Evolutionary conservation across 1,140 invertebrate genomes (phyloP).

Genomic region (Phymorhynchus buccinoides): DNA sequence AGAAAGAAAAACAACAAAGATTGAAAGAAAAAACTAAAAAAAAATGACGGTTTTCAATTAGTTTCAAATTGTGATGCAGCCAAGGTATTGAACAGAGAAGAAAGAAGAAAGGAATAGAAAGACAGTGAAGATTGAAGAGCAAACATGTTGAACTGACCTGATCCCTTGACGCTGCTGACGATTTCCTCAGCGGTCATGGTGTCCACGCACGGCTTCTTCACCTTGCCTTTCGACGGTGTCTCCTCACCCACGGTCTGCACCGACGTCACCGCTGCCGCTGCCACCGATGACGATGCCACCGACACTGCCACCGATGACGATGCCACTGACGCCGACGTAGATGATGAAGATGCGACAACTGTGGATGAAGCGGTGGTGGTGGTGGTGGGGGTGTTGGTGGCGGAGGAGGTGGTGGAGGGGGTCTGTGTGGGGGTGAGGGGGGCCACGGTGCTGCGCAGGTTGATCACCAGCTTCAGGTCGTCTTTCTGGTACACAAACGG

Average conservation of each 20-base stretch:
- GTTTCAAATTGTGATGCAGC: too few relatives aligned
- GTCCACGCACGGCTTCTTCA: conserved; percentile 54
- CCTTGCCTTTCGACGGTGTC: not conserved
- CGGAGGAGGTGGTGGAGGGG: not conserved
- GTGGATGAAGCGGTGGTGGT: conserved; percentile 2
- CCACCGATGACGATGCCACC: not conserved
- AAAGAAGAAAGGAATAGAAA: not conserved
- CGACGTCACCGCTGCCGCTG: not conserved
- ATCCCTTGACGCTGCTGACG: conserved; percentile 72
- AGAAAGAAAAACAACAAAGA: too few relatives aligned
- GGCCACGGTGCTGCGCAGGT: conserved; percentile 33
- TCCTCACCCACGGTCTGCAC: not conserved
- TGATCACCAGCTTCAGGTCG: conserved; percentile 44
- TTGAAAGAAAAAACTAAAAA: too few relatives aligned
- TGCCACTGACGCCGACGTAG: not conserved
- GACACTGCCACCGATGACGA: not conserved
- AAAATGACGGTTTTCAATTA: too few relatives aligned
- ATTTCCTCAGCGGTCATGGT: conserved; percentile 73
- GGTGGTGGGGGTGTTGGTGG: conserved; percentile 29
- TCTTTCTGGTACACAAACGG: conserved; percentile 41
- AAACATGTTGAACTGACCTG: conserved; percentile 42
- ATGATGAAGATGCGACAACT: not conserved
- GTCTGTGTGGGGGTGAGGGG: conserved; percentile 24
- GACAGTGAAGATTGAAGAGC: not conserved
- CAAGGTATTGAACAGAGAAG: conserved; percentile 18